A percentile compares a stretch with the other conserved stretches of the same genome.
These are phyloP conservation scores for Zaprionus ornatus DNA, from an alignment of 1,140 invertebrate species.

Conservation along the genomic window DNA sequence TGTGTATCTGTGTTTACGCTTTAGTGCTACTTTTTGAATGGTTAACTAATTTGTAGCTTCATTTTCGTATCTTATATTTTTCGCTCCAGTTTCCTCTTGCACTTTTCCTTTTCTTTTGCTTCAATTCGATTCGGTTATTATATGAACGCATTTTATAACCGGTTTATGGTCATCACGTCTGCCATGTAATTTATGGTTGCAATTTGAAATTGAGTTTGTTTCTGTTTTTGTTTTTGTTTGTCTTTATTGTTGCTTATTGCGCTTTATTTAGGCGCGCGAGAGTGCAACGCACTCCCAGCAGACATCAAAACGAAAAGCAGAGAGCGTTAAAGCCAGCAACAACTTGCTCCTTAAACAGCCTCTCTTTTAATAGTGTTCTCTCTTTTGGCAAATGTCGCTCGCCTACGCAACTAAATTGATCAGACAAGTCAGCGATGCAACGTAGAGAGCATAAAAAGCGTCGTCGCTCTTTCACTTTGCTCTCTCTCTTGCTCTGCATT, in stretches of 20 bases:
- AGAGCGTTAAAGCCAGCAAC: constrained; percentile 7
- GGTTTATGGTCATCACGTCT: constrained; percentile 4
- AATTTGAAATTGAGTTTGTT: constrained; percentile 18
- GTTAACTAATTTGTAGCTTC: constrained; percentile 67
- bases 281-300: constrained; percentile 37
- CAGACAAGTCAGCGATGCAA: neutral
- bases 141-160: constrained; percentile 11
- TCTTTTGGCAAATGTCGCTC: constrained; percentile 6
- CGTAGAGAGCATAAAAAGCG: constrained; percentile 14
- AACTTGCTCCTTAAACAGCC: neutral
- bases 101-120: constrained; percentile 23
- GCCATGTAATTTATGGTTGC: constrained; percentile 9
- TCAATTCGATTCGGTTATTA: constrained; percentile 10
- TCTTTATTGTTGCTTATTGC: constrained; percentile 23
- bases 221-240: constrained; percentile 1
- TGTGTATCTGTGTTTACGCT: constrained; percentile 22
- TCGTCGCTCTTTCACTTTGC: neutral
- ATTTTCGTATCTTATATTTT: constrained; percentile 41
- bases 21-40: constrained; percentile 42
- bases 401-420: constrained; percentile 15
- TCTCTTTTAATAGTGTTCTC: neutral
- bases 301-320: constrained; percentile 20
- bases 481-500: neutral
- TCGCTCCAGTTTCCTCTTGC: constrained; percentile 33
- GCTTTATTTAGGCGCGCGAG: constrained; percentile 20